Percentiles rank a stretch among this genome's conserved stretches.
phyloP scores from a whole-genome alignment of 2,888 invertebrate genomes.

The Xylophagus ater region DNA sequence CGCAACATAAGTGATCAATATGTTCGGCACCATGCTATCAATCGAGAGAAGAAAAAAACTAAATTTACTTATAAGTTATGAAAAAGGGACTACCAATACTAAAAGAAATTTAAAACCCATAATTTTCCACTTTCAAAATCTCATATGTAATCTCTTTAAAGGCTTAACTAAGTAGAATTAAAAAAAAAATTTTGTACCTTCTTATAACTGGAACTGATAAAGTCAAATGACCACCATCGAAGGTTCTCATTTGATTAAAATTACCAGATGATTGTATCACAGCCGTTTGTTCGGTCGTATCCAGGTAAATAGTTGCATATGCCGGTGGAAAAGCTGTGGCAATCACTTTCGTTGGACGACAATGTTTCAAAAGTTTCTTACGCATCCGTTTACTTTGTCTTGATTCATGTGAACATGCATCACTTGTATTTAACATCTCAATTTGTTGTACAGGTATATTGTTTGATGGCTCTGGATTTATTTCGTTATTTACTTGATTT shows the following conservation, averaged over 20 bases:
- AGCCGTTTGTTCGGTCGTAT: slow-evolving; percentile 20
- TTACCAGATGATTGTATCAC: slow-evolving; percentile 13
- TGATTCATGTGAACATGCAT: slow-evolving; percentile 26
- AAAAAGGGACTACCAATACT: too few relatives aligned
- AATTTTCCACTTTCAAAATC: too few relatives aligned
- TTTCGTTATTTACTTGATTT: too few relatives aligned
- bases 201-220: slow-evolving; percentile 11
- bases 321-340: slow-evolving; percentile 28
- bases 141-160: background rate
- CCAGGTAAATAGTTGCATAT: slow-evolving; percentile 33
- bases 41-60: too few relatives aligned
- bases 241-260: slow-evolving; percentile 6
- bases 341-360: slow-evolving; percentile 19
- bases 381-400: slow-evolving; percentile 29
- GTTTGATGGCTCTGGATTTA: too few relatives aligned
- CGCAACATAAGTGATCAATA: too few relatives aligned
- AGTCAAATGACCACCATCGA: slow-evolving; percentile 10
- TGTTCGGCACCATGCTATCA: too few relatives aligned
- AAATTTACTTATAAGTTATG: too few relatives aligned
- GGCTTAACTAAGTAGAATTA: background rate
- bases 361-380: slow-evolving; percentile 26
- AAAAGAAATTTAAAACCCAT: too few relatives aligned
- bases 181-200: slow-evolving; percentile 8
- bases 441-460: slow-evolving; percentile 7
- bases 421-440: slow-evolving; percentile 13